phyloP scores from a whole-genome alignment of 2,797 vertebrate genomes.

The Novumbra hubbsi region DNA sequence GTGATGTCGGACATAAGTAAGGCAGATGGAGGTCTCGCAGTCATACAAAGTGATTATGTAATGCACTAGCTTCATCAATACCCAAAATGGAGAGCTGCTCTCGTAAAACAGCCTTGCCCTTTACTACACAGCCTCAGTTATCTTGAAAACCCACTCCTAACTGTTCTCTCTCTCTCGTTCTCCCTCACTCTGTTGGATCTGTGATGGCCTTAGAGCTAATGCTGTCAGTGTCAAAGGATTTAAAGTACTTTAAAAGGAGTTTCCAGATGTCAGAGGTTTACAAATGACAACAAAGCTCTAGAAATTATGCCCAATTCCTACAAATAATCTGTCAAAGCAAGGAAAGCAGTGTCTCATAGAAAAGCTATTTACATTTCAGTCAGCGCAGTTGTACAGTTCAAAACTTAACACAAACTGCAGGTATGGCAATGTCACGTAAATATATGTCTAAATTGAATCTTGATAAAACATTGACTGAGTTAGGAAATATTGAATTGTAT shows the following conservation, averaged over 20 bases:
- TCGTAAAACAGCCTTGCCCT: slow-evolving; percentile 16
- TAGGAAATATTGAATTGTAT: slow-evolving; percentile 32
- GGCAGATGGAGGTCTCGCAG: slow-evolving; percentile 64
- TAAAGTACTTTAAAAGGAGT: slow-evolving; percentile 41
- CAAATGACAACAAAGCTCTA: slow-evolving; percentile 30
- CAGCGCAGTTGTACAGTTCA: background rate
- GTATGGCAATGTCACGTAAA: background rate
- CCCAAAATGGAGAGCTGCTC: slow-evolving; percentile 29
- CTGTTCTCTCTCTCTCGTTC: slow-evolving; percentile 3
- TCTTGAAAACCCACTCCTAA: slow-evolving; percentile 32
- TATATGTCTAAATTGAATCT: slow-evolving; percentile 31
- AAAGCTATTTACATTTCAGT: background rate
- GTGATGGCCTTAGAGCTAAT: slow-evolving; percentile 55
- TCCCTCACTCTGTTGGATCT: slow-evolving; percentile 2
- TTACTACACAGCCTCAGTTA: slow-evolving; percentile 25
- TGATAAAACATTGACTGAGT: slow-evolving; percentile 24
- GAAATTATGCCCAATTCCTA: slow-evolving; percentile 33
- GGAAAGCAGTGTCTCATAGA: slow-evolving; percentile 24
- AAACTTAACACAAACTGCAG: no score
- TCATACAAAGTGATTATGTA: slow-evolving; percentile 69
- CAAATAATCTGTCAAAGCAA: slow-evolving; percentile 36
- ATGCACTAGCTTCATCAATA: slow-evolving; percentile 50
- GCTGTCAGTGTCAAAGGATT: slow-evolving; percentile 58
- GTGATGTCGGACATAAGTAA: slow-evolving; percentile 67
- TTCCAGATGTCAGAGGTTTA: slow-evolving; percentile 47